Percentiles rank a stretch among this genome's conserved stretches.
Conservation (phyloP, 2,797 vertebrate species). For the Enteromius fasciolatus region DNA sequence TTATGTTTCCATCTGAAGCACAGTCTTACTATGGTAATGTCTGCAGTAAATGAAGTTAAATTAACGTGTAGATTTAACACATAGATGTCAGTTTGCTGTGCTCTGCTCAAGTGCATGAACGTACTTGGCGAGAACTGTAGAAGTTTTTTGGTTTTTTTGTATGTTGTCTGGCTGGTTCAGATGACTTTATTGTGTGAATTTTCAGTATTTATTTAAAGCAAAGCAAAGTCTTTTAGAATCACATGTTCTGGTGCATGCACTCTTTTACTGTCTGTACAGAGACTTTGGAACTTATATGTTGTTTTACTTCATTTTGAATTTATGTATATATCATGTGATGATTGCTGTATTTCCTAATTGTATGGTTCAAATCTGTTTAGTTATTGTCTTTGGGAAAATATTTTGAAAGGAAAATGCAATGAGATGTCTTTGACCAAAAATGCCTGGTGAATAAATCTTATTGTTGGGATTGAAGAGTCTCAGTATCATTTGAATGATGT, state of each 20-base stretch:
- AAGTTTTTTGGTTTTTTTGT: constrained; percentile 49
- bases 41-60: constrained; percentile 6
- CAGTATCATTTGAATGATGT: background rate
- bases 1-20: background rate
- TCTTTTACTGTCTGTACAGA: constrained; percentile 25
- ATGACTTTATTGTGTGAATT: constrained; percentile 52
- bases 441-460: constrained; percentile 48
- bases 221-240: constrained; percentile 35
- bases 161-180: constrained; percentile 80
- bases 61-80: constrained; percentile 3
- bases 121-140: background rate
- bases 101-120: background rate
- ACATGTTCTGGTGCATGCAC: constrained; percentile 34
- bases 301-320: background rate
- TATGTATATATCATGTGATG: constrained; percentile 22
- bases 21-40: background rate
- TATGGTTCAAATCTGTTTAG: constrained; percentile 21
- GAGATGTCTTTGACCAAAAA: constrained; percentile 40
- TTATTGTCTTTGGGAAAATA: constrained; percentile 19
- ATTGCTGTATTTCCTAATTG: constrained; percentile 40
- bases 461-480: constrained; percentile 32
- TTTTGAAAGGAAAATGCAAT: constrained; percentile 39
- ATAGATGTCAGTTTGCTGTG: constrained; percentile 13
- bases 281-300: constrained; percentile 4
- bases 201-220: constrained; percentile 56